These are phyloP conservation scores for Dendrophyllia cribrosa DNA, from an alignment of 64 coral and sea anemone species.

Conservation along the genomic window DNA sequence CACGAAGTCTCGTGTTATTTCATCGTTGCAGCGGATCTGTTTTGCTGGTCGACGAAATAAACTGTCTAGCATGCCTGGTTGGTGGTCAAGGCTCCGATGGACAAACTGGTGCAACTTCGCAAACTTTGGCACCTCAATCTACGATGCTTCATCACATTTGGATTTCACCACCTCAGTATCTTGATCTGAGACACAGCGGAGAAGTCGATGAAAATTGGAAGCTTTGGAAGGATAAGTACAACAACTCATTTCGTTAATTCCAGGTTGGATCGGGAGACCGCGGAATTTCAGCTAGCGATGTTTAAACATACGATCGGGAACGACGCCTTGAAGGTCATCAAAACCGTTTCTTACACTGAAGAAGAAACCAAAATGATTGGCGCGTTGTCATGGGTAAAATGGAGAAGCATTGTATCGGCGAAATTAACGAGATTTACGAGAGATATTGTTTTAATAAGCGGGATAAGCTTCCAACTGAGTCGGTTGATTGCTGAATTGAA, in stretches of 20 bases:
- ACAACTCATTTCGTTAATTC: constrained; percentile 44
- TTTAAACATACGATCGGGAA: constrained; percentile 20
- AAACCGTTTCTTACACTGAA: constrained; percentile 4
- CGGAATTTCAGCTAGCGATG: constrained; percentile 30
- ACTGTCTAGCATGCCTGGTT: no score
- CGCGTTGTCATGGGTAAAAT: constrained; percentile 19
- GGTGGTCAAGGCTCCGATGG: no score
- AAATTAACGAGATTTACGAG: constrained; percentile 21
- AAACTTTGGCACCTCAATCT: no score
- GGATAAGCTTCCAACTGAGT: not conserved
- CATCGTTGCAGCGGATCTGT: no score
- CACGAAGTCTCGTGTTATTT: no score
- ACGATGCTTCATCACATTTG: no score
- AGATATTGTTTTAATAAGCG: not conserved
- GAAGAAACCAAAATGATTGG: not conserved
- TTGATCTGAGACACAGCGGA: no score
- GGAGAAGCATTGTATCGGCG: constrained; percentile 20
- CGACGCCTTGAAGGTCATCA: constrained; percentile 24
- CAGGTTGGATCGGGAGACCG: not conserved
- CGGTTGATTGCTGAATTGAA: no score
- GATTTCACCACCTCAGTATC: no score
- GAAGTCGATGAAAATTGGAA: no score
- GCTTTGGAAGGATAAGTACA: constrained; percentile 32
- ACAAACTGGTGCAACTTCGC: no score
- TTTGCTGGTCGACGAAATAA: no score